Conservation (phyloP, 2,888 invertebrate genomes). For the Phania funesta region DNA sequence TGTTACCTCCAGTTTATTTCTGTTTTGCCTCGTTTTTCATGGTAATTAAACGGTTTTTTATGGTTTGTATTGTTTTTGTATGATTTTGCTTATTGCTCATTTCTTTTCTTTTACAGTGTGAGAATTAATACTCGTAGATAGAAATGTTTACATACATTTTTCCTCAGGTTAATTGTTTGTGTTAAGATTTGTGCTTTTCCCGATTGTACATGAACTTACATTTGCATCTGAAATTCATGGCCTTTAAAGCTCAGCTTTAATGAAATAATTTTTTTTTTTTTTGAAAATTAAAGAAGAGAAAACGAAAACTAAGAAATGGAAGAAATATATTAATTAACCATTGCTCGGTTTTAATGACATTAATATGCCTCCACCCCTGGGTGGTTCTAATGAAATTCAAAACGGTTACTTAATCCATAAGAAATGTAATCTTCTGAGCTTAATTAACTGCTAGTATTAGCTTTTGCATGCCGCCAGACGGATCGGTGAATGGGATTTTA, state of each 20-base stretch:
- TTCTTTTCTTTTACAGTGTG: constrained; percentile 20
- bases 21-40: constrained; percentile 37
- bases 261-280: no score
- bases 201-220: neutral
- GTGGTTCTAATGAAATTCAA: no score
- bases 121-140: constrained; percentile 11
- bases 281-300: no score
- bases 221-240: neutral
- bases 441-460: no score
- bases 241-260: constrained; percentile 6
- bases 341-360: no score
- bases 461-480: no score
- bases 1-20: constrained; percentile 40
- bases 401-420: no score
- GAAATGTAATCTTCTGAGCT: no score
- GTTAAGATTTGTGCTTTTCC: neutral
- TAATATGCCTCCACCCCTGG: no score
- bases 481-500: no score
- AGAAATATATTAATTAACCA: no score
- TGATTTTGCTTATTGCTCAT: neutral
- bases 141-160: neutral
- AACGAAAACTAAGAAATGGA: no score
- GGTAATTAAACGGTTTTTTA: constrained; percentile 59
- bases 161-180: neutral
- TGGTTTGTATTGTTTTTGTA: constrained; percentile 7